A percentile compares a stretch with the other conserved stretches of the same genome.
These are phyloP conservation scores for Subacronicta megacephala DNA, from an alignment of 2,888 invertebrate species.

Conservation along the genomic window DNA sequence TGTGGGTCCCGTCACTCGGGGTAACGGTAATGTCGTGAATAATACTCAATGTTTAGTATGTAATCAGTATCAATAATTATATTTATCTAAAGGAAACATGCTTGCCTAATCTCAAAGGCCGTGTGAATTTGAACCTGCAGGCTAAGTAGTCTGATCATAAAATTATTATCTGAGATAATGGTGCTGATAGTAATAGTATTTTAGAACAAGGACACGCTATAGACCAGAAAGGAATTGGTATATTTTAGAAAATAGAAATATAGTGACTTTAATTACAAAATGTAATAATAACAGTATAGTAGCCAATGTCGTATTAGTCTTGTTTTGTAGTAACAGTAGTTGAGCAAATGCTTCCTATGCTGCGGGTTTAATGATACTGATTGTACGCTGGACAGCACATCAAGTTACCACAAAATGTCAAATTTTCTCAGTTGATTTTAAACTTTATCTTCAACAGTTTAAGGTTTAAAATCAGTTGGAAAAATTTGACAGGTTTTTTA, in stretches of 20 bases:
- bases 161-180: conserved; percentile 39
- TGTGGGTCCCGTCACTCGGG: no score
- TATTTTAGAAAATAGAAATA: conserved; percentile 15
- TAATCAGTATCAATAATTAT: conserved; percentile 2
- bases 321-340: no score
- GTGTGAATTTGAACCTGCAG: conserved; percentile 39
- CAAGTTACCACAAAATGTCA: no score
- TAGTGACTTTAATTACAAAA: conserved; percentile 15
- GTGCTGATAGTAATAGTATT: conserved; percentile 23
- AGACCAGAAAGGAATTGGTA: conserved; percentile 30
- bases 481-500: no score
- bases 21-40: no score
- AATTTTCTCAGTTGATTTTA: no score
- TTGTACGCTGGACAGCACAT: no score
- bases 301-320: conserved; percentile 1
- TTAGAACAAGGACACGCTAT: conserved; percentile 42
- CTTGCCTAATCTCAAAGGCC: conserved; percentile 12
- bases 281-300: conserved; percentile 12
- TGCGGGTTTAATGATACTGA: no score
- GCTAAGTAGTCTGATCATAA: conserved; percentile 32
- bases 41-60: no score
- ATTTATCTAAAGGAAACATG: conserved; percentile 2
- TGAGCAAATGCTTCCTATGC: no score
- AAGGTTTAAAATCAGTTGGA: no score
- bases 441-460: no score